phyloP scores from a whole-genome alignment of 2,888 invertebrate species.

The Eupithecia inturbata region DNA sequence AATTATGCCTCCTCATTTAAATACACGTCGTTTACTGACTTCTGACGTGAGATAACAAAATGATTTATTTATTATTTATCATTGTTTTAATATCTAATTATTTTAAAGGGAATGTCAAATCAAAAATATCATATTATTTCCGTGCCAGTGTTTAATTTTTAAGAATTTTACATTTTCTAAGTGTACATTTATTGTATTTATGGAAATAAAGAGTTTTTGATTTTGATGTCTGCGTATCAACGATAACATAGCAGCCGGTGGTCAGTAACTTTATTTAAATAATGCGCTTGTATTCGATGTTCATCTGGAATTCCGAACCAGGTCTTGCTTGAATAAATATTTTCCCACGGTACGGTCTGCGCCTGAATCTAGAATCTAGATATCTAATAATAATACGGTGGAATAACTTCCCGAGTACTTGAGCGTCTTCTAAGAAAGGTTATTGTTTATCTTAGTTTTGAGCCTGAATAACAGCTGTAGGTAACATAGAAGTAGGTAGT shows the following conservation, averaged over 20 bases:
- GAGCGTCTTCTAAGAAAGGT: not conserved
- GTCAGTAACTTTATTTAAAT: not conserved
- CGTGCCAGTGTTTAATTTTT: too few species aligned
- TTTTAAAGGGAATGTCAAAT: not conserved
- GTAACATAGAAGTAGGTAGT: too few species aligned
- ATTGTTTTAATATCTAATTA: not conserved
- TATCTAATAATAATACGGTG: slow-evolving; percentile 29
- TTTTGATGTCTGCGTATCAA: not conserved
- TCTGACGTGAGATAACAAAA: too few species aligned
- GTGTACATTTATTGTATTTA: too few species aligned
- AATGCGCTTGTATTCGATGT: slow-evolving; percentile 27
- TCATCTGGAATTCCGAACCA: slow-evolving; percentile 29
- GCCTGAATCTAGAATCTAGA: slow-evolving; percentile 3
- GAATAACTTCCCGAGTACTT: slow-evolving; percentile 11
- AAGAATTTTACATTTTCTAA: too few species aligned
- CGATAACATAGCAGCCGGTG: not conserved
- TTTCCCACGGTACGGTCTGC: slow-evolving; percentile 38
- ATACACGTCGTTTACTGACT: too few species aligned
- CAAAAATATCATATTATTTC: too few species aligned
- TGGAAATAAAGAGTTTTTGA: too few species aligned
- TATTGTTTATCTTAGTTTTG: not conserved
- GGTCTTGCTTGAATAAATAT: slow-evolving; percentile 43
- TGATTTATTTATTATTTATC: not conserved
- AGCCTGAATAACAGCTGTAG: not conserved
- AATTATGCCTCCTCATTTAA: too few species aligned